Base-by-base conservation (phyloP, 2,888 invertebrate genomes). In the Eupelmus urozonus region DNA sequence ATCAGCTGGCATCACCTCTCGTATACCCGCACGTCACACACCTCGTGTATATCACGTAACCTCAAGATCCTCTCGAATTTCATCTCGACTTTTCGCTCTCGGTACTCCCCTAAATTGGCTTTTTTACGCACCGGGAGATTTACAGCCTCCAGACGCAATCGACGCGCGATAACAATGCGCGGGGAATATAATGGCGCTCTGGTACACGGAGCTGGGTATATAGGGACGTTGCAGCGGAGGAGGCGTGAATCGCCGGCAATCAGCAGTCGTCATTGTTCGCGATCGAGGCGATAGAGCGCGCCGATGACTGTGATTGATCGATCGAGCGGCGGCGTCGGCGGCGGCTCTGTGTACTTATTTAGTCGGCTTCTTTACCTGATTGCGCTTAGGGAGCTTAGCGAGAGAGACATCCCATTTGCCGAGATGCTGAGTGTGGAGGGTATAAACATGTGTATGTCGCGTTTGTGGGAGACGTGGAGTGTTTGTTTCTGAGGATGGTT, bases 261-360 rank as follows among this genome's bases (percentile, higher is more conserved):
- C 65, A 65, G 29, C 25, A 42, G 20, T 62, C 29, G 60, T 59
- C 59, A 71, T 71, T 71, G 70, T 71, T 73, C 63, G 63, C 55
- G 65, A 63, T 63, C 34, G 27, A 27, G 45, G 45, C 42, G 71
- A 67, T 55, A 51, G 34, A n/a, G 5, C 25, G 67, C 29, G 27
- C 27, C 40, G 5, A 1, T 60, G 72, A 72, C 65, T 63, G 53
- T 73, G 73, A 73, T 73, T 65, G 73, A 73, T 73, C 63, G 63
- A 65, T 51, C 20, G 53, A 59, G 20, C 25, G n/a, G 45, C 57
- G 9, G 34, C 3, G 34, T 9, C 9, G 5, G 9, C 34, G 5
- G 3, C 34, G 5, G 34, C 34, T 34, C 34, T 9, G 34, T 34
- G 34, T 34, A 34, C 9, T 5, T 34, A 34, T 34, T 34, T 34